Conservation (phyloP, 2,888 invertebrate species). For the Leucozona laternaria region DNA sequence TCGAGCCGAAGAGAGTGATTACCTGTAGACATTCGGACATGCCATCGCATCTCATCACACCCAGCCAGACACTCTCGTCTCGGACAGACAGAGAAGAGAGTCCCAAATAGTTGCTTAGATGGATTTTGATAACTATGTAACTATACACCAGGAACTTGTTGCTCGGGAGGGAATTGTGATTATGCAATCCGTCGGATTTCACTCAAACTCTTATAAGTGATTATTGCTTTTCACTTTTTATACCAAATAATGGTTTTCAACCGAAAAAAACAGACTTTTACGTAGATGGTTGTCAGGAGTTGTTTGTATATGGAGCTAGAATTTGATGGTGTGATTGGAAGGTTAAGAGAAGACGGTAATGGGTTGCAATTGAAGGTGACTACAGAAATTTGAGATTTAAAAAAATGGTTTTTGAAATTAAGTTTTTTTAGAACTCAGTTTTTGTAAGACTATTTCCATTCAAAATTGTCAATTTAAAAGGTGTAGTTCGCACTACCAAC, state of each 20-base stretch:
- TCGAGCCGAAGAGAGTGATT: not conserved
- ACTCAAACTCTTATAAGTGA: constrained; percentile 29
- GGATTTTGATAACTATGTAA: constrained; percentile 58
- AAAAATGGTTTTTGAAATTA: too few relatives aligned
- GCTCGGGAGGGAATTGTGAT: constrained; percentile 40
- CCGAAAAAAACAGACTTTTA: constrained; percentile 46
- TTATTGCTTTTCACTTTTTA: constrained; percentile 72
- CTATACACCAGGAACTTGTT: constrained; percentile 48
- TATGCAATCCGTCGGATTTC: constrained; percentile 55
- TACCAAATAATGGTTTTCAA: constrained; percentile 29
- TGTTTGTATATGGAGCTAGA: not conserved
- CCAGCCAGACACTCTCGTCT: constrained; percentile 48
- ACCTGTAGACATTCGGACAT: constrained; percentile 54
- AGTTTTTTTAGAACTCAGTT: too few relatives aligned
- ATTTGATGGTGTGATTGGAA: not conserved
- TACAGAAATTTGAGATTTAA: too few relatives aligned
- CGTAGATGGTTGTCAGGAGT: constrained; percentile 47
- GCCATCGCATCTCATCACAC: constrained; percentile 49
- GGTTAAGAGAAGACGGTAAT: not conserved
- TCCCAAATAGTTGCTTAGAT: constrained; percentile 54
- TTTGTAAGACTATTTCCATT: too few relatives aligned
- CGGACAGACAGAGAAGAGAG: constrained; percentile 55
- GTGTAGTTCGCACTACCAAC: too few relatives aligned
- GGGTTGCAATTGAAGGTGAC: not conserved
- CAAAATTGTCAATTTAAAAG: too few relatives aligned